Base-by-base conservation (phyloP, 92 coral and sea anemone genomes). In the Paragorgia papillata region DNA sequence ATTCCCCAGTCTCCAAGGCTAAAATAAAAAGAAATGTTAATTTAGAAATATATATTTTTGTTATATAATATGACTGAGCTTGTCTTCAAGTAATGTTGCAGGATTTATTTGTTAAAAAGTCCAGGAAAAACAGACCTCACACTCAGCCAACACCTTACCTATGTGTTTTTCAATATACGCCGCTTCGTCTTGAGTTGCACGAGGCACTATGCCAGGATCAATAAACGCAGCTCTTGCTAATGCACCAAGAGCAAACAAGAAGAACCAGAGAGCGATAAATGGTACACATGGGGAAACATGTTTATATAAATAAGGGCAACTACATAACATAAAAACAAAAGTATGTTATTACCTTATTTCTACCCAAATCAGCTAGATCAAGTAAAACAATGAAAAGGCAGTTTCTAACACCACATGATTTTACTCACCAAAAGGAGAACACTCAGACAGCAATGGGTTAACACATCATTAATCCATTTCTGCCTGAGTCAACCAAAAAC, bases 151-250 rank as follows among this genome's bases (percentile, higher is more conserved):
- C 9, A 17, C 22, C 83, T 80, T 29, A 92, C 97, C 96, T 66
- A 92, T 75, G 14, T 90, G 89, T 78, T 86, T 88, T 79, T 92
- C 97, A 48, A 92, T 86, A 37, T 91, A 91, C 8, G 96, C 96
- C 0, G 96, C 97, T 79, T 92, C 97, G 34, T 92, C 97, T 0
- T 82, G 61, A 33, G 91, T 67, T 3, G 97, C 97, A 54, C 97
- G 74, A 5, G 97, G 97, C 2, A 92, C 96, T 49, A 92, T 92
- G 17, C 97, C 97, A 41, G 97, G 97, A 33, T 92, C 97, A 83
- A 96, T 92, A 71, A 92, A 92, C 46, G 97, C 97, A 8, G 96
- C 88, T 50, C 96, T 89, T 29, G 91, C 79, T 50, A 92, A 62
- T 35, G 97, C 78, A 41, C 92, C 84, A 92, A 92, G 91, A 39